Evolutionary conservation across 2,113 vertebrate genomes (phyloP), one percentile per base, ranked within the genome.

Genomic region (Gasterosteus nipponicus): DNA sequence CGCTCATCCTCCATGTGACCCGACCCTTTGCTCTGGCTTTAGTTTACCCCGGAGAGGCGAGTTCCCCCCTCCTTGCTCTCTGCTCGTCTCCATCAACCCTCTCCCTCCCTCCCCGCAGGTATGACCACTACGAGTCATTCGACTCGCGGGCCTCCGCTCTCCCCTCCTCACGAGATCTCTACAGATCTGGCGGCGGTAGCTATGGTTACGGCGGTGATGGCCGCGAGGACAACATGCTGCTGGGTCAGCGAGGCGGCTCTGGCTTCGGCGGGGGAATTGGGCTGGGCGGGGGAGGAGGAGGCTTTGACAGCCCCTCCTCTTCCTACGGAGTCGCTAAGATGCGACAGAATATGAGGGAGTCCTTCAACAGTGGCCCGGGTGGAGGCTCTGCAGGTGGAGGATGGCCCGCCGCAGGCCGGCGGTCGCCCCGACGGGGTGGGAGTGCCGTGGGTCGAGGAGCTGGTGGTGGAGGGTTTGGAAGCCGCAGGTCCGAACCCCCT

Each of bases 81-180:
- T 92, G 84, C 92, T 93, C 51, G 93, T 92, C 87, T 93, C 90
- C 92, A 84, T 93, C 77, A 88, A 89, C 91, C 92, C 85, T 89
- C 87, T 89, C 78, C 89, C 89, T 86, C 92, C 92, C 88, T 93
- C 92, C 53, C 91, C 89, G 83, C 96, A 98, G 97, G 94, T 98
- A 95, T 87, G 96, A 96, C 88, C 95, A 96, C 65, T 98, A 96
- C 44, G 96, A 97, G 89, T 94, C 96, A 84, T 97, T 95, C 87
- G 96, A 97, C 92, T 96, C 96, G 0, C 94, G 96, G 89, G 83
- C 95, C 61, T 91, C 96, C 26, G 88, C 95, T 29, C 72, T 95
- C 87, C 92, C 92, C 78, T 95, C 91, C 76, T 95, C 96, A 85
- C 96, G 96, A 58, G 96, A 97, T 94, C 92, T 96, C 80, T 97